phyloP scores from a whole-genome alignment of 2,797 vertebrate genomes.

The Cossypha heuglini region DNA sequence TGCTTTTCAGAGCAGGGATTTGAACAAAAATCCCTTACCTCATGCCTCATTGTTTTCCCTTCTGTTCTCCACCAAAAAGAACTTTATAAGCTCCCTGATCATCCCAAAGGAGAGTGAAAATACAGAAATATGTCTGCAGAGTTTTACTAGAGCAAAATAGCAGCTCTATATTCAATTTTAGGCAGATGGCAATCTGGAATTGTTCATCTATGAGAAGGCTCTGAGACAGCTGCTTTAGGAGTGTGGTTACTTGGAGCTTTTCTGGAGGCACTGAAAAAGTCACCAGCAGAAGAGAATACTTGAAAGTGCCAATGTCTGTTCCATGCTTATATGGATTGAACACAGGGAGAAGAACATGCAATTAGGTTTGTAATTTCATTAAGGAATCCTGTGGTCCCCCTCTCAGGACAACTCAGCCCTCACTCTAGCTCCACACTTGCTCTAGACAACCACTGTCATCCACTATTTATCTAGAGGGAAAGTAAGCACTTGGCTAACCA shows the following conservation, averaged over 20 bases:
- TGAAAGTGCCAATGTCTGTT: background rate
- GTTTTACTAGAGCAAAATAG: background rate
- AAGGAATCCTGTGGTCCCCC: background rate
- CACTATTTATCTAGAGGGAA: background rate
- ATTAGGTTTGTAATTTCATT: background rate
- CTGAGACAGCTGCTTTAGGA: background rate
- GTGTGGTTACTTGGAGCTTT: background rate
- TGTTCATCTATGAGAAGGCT: background rate
- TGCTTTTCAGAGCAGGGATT: background rate
- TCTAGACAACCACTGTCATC: background rate
- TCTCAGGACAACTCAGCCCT: background rate
- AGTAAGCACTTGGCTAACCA: background rate
- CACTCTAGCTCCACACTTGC: background rate
- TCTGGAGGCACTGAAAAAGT: background rate
- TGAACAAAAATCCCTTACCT: background rate
- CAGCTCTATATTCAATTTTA: background rate
- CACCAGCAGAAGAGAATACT: background rate
- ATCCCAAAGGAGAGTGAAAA: constrained; percentile 1
- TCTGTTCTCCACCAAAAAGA: background rate
- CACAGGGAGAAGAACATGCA: background rate
- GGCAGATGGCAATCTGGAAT: background rate
- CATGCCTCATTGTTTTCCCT: background rate
- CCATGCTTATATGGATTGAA: background rate
- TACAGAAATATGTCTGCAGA: background rate
- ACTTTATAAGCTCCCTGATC: background rate